Conservation (phyloP, 2,797 vertebrate species). For the Lutjanus argentimaculatus region DNA sequence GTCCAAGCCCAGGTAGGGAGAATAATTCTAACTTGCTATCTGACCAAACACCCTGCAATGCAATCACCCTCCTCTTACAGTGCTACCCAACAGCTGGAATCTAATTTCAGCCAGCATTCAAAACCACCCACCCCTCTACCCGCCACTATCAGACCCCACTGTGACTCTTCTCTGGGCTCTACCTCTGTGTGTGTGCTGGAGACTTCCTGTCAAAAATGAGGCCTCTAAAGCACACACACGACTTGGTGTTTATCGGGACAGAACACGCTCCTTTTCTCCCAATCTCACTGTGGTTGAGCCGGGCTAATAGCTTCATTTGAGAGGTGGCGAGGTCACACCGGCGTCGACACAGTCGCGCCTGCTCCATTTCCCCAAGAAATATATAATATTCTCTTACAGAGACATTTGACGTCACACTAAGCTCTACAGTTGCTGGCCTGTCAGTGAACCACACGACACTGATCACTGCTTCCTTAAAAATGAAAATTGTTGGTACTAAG, state of each 20-base stretch:
- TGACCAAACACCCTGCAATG: slow-evolving; percentile 64
- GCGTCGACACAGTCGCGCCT: slow-evolving; percentile 15
- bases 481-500: slow-evolving; percentile 12
- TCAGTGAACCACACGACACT: slow-evolving; percentile 23
- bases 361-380: slow-evolving; percentile 53
- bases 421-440: slow-evolving; percentile 21
- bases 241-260: slow-evolving; percentile 53
- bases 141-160: slow-evolving; percentile 52
- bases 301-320: slow-evolving; percentile 72
- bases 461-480: slow-evolving; percentile 25
- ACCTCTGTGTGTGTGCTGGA: slow-evolving; percentile 26
- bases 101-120: slow-evolving; percentile 68
- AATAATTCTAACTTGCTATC: slow-evolving; percentile 75
- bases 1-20: slow-evolving; percentile 52
- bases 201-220: slow-evolving; percentile 48
- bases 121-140: slow-evolving; percentile 37
- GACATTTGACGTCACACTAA: slow-evolving; percentile 19
- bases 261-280: slow-evolving; percentile 36
- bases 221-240: slow-evolving; percentile 35
- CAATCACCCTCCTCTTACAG: slow-evolving; percentile 71
- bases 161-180: slow-evolving; percentile 46
- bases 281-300: slow-evolving; percentile 50
- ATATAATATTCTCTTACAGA: slow-evolving; percentile 38
- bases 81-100: slow-evolving; percentile 70
- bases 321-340: slow-evolving; percentile 64